Evolutionary conservation across 2,113 vertebrate genomes (phyloP), one percentile per base, ranked within the genome.

Genomic region (Quiscalus mexicanus): DNA sequence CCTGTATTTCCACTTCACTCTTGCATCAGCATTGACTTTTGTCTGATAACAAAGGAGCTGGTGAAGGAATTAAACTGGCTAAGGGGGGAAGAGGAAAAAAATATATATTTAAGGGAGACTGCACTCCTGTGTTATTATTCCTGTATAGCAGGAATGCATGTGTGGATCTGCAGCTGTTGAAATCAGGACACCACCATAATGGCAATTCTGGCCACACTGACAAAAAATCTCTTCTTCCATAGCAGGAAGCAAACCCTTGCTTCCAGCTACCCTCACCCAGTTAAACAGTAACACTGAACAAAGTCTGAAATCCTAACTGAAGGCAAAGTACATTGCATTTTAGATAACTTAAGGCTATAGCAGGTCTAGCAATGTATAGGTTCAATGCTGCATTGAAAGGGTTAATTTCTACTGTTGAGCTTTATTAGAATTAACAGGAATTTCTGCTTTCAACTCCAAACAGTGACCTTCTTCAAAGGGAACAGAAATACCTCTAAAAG

Each of bases 271-370:
- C 37, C 31, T 92, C 56, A 76, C 14, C 19, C 49, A 50, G 96
- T 96, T 96, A 97, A 97, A 96, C 22, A 96, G 89, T 97, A 97
- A 97, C 96, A 47, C 75, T 85, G 75, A 90, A 62, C 94, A 96
- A 97, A 96, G 93, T 94, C 84, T 70, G 88, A 89, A 96, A 96
- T 63, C 33, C 50, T 76, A 95, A 93, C 91, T 31, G 78, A 94
- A 96, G 89, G 69, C 95, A 97, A 97, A 97, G 96, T 96, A 93
- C 96, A 63, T 35, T 47, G 75, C 21, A 59, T 85, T 81, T 80
- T 19, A 96, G 91, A 95, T 93, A 94, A 93, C 64, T 69, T 64
- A n/a, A 87, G 86, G 50, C 15, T 65, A 24, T 15, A 79, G 42
- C 13, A 81, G 24, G 49, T 84, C 6, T 23, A 63, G 65, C 47